Percentiles rank a stretch among this genome's conserved stretches.
Conservation (phyloP, 2,888 invertebrate species). For the Amphimallon solstitiale region DNA sequence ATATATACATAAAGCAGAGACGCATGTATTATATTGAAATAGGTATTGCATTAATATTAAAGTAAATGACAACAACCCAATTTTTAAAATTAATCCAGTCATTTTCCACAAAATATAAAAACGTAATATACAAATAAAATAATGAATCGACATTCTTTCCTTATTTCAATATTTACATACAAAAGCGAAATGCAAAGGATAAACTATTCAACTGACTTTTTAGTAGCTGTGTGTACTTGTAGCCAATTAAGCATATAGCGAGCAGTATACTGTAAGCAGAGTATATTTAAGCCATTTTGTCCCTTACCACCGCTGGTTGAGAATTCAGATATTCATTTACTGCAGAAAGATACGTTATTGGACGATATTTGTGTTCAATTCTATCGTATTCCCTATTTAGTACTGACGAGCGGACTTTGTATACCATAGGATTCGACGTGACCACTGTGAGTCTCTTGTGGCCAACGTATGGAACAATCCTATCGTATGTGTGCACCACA, state of each 20-base stretch:
- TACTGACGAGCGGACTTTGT: conserved; percentile 73
- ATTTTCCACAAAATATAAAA: no score
- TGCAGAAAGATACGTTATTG: conserved; percentile 71
- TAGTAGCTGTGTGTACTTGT: conserved; percentile 14
- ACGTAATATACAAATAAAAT: no score
- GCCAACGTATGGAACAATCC: conserved; percentile 63
- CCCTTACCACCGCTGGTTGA: conserved; percentile 76
- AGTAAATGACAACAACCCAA: no score
- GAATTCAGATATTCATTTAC: conserved; percentile 83
- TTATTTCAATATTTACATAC: conserved; percentile 22
- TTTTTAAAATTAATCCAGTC: no score
- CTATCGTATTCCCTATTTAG: conserved; percentile 75
- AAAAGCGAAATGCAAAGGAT: not conserved
- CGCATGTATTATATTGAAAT: not conserved
- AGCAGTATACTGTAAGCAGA: not conserved
- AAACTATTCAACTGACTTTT: not conserved
- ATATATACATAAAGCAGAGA: not conserved
- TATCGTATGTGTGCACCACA: conserved; percentile 63
- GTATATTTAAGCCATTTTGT: conserved; percentile 37
- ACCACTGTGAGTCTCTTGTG: conserved; percentile 72
- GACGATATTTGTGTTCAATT: conserved; percentile 73
- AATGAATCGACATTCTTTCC: not conserved
- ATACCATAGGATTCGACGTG: conserved; percentile 68
- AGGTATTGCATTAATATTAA: not conserved
- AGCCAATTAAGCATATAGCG: conserved; percentile 27